A percentile compares a stretch with the other conserved stretches of the same genome.
Conservation (phyloP, 2,888 invertebrate genomes). For the Campopleginae sp. region DNA sequence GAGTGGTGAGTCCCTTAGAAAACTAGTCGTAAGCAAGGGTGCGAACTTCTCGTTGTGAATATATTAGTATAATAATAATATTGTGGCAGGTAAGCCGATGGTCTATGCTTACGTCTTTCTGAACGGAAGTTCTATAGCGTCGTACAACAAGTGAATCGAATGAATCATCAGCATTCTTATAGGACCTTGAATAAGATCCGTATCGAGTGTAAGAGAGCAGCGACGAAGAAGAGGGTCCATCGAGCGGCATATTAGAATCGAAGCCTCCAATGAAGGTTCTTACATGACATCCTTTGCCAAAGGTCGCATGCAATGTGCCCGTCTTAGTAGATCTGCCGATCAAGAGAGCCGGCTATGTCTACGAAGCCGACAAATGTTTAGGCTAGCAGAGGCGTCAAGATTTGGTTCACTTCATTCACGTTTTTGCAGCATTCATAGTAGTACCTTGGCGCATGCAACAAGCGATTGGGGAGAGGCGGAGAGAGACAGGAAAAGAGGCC, state of each 20-base stretch:
- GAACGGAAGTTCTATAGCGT: constrained; percentile 11
- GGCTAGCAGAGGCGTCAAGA: constrained; percentile 63
- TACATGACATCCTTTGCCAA: constrained; percentile 50
- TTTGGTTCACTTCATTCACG: constrained; percentile 36
- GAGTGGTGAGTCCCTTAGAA: neutral
- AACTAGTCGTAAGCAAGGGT: neutral
- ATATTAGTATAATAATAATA: constrained; percentile 39
- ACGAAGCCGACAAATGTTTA: constrained; percentile 78
- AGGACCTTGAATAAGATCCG: constrained; percentile 58
- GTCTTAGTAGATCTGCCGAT: constrained; percentile 64
- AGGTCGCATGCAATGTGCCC: constrained; percentile 37
- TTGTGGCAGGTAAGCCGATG: constrained; percentile 34
- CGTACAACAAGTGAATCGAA: constrained; percentile 36
- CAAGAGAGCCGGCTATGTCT: constrained; percentile 70
- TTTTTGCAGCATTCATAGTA: constrained; percentile 19
- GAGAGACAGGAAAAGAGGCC: constrained; percentile 9
- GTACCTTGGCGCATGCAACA: constrained; percentile 21
- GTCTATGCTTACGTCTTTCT: neutral
- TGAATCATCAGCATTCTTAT: constrained; percentile 50
- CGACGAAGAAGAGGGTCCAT: constrained; percentile 2
- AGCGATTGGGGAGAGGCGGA: constrained; percentile 5
- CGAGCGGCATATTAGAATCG: constrained; percentile 50
- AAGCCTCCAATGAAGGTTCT: constrained; percentile 42
- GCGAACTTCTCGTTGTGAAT: neutral
- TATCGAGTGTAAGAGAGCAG: constrained; percentile 47